phyloP scores from a whole-genome alignment of 2,113 vertebrate species.

The Solea senegalensis region DNA sequence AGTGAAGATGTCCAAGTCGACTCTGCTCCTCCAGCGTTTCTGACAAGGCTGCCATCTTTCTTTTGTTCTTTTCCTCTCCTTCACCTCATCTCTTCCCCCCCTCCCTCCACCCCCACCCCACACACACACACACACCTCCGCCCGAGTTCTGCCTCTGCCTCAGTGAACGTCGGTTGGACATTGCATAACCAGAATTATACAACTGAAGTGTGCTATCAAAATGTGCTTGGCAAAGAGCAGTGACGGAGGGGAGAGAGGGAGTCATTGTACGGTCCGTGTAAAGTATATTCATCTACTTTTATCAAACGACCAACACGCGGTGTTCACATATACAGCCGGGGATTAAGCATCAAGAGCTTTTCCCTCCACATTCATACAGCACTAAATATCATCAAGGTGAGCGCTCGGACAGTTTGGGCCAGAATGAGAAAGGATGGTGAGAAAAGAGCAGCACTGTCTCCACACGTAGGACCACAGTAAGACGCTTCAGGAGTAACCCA shows the following conservation, averaged over 20 bases:
- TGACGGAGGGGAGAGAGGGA: background rate
- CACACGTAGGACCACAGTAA: too few relatives aligned
- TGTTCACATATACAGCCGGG: background rate
- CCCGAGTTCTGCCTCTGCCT: conserved; percentile 43
- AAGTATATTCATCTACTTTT: background rate
- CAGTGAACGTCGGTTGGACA: conserved; percentile 61
- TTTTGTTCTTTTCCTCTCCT: conserved; percentile 22
- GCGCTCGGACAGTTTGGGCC: too few relatives aligned
- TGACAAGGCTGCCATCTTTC: background rate
- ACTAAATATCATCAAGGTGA: too few relatives aligned
- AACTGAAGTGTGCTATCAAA: conserved; percentile 68
- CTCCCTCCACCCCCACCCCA: background rate
- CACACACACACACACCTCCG: too few relatives aligned
- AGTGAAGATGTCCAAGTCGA: background rate
- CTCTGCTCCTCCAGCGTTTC: background rate
- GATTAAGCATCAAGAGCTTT: background rate
- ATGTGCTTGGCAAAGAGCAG: conserved; percentile 19
- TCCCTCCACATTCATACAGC: too few relatives aligned
- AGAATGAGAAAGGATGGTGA: too few relatives aligned
- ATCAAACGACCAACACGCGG: background rate
- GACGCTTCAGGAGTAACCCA: too few relatives aligned
- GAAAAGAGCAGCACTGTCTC: too few relatives aligned
- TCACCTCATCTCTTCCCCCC: conserved; percentile 20
- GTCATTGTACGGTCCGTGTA: too few relatives aligned
- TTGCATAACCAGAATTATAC: conserved; percentile 78